These are phyloP conservation scores for Artibeus lituratus DNA, from an alignment of 2,797 vertebrate genomes.

Conservation along the genomic window DNA sequence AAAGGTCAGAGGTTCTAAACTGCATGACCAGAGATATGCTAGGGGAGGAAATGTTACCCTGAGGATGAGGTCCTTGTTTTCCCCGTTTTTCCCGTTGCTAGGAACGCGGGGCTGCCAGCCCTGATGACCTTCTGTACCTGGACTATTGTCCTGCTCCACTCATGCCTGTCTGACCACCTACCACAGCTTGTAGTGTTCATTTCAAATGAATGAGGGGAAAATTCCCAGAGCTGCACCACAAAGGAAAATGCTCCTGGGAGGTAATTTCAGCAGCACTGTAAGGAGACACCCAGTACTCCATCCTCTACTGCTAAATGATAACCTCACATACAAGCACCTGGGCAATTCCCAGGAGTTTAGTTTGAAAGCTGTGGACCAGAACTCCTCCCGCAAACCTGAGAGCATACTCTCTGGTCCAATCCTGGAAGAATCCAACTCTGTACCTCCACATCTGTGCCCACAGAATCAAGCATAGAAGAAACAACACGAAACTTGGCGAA, in stretches of 20 bases:
- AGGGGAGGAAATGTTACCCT: not conserved
- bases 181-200: not conserved
- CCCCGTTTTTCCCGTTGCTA: too few relatives aligned
- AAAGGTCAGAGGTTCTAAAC: not conserved
- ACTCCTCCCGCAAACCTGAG: not conserved
- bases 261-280: not conserved
- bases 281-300: not conserved
- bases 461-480: not conserved
- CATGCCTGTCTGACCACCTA: not conserved
- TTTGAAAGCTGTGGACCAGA: not conserved
- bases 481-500: not conserved
- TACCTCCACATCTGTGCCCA: not conserved
- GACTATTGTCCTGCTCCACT: not conserved
- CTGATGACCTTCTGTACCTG: not conserved
- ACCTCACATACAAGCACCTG: slow-evolving; percentile 12
- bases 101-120: too few relatives aligned
- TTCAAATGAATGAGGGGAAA: not conserved
- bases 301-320: not conserved
- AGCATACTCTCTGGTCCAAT: not conserved
- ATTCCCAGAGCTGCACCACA: not conserved
- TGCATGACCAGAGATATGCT: not conserved
- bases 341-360: not conserved
- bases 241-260: not conserved
- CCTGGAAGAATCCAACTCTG: not conserved
- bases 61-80: not conserved